Conservation (phyloP, 2,797 vertebrate genomes). For the Danio albolineatus region DNA sequence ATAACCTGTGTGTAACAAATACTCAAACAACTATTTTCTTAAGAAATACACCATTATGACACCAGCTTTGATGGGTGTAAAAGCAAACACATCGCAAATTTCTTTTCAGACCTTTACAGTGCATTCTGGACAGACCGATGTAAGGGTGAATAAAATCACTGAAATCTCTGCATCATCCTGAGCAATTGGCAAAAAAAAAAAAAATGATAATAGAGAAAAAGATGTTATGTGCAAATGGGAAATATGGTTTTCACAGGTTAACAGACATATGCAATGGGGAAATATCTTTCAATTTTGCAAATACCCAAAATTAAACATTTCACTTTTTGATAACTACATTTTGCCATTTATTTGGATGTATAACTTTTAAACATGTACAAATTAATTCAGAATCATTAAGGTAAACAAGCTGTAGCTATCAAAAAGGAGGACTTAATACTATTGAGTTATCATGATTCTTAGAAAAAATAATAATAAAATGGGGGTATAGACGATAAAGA, state of each 20-base stretch:
- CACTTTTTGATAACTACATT: constrained; percentile 28
- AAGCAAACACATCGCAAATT: constrained; percentile 5
- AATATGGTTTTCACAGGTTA: not conserved
- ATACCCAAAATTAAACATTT: not conserved
- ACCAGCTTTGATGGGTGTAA: not conserved
- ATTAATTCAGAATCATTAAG: not conserved
- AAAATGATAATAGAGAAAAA: not conserved
- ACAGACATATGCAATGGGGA: not conserved
- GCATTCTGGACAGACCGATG: not conserved
- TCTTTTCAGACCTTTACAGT: not conserved
- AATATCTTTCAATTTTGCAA: not conserved
- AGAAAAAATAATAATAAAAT: not conserved
- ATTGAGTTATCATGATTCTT: not conserved
- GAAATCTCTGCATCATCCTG: not conserved
- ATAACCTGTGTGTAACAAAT: constrained; percentile 25
- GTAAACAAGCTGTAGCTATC: constrained; percentile 3
- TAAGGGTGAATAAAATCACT: not conserved
- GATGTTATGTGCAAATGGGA: not conserved
- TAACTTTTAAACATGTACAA: not conserved
- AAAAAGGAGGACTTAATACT: constrained; percentile 10
- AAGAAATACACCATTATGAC: not conserved
- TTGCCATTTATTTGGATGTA: constrained; percentile 1
- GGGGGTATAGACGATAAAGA: not conserved
- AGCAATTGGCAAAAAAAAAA: not conserved
- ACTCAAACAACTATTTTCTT: not conserved